Evolutionary conservation across 1,140 invertebrate species (phyloP).

Genomic region (Campoletis sonorensis): DNA sequence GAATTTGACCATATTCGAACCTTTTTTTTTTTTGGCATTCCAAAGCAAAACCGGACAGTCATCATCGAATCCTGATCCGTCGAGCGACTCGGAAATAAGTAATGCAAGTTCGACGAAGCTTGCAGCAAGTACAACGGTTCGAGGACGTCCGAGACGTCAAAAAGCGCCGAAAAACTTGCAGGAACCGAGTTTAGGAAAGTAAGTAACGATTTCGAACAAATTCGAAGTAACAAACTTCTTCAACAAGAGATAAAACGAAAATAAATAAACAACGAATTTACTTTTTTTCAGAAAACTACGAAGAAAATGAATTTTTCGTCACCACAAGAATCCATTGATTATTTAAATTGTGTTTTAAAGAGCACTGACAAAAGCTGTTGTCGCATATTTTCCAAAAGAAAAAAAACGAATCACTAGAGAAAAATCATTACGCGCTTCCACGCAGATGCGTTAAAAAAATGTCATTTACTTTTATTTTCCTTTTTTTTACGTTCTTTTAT

Average conservation of each 20-base stretch:
- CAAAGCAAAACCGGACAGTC: neutral
- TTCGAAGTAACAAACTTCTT: no score
- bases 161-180: conserved; percentile 60
- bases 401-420: neutral
- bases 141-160: conserved; percentile 60
- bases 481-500: no score
- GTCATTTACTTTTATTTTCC: no score
- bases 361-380: neutral
- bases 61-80: conserved; percentile 33
- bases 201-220: conserved; percentile 2
- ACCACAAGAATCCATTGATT: no score
- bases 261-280: neutral
- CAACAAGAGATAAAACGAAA: neutral
- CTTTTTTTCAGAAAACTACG: neutral
- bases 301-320: neutral
- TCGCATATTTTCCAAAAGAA: neutral
- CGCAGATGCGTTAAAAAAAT: no score
- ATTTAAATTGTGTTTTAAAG: no score
- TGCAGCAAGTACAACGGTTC: neutral
- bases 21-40: no score
- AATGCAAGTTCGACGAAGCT: conserved; percentile 44
- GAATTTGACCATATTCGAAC: no score
- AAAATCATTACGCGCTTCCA: no score
- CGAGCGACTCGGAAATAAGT: conserved; percentile 59
- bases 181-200: conserved; percentile 64